phyloP scores from a whole-genome alignment of 2,113 vertebrate genomes.

The Piaya cayana region DNA sequence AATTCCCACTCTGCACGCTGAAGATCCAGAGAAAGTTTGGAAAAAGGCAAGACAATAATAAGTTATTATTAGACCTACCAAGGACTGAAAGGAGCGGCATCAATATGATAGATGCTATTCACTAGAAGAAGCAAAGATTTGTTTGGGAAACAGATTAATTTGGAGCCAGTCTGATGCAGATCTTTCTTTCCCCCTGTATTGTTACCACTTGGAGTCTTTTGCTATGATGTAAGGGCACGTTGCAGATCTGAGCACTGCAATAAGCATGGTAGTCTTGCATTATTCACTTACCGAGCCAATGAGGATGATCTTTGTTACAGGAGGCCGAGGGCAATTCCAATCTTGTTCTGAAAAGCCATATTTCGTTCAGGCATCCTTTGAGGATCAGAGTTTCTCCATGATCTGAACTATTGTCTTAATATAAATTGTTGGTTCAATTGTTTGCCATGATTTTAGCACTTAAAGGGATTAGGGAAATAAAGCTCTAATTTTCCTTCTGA shows the following conservation, averaged over 20 bases:
- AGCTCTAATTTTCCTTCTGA: conserved; percentile 40
- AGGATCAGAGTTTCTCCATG: conserved; percentile 14
- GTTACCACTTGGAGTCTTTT: not conserved
- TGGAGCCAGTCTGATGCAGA: not conserved
- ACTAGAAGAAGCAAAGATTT: not conserved
- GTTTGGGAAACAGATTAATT: not conserved
- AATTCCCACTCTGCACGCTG: not conserved
- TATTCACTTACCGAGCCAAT: not conserved
- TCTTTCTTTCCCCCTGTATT: not conserved
- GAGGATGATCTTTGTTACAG: not conserved
- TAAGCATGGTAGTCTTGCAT: not conserved
- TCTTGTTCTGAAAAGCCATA: not conserved
- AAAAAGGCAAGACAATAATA: not conserved
- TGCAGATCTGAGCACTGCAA: not conserved
- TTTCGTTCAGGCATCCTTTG: conserved; percentile 35
- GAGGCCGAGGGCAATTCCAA: conserved; percentile 12
- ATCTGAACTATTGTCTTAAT: conserved; percentile 8
- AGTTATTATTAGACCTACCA: too few relatives aligned
- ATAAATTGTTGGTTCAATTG: conserved; percentile 9
- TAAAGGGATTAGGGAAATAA: conserved; percentile 7
- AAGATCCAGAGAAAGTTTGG: not conserved
- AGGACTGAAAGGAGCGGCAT: not conserved
- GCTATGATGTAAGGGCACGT: not conserved
- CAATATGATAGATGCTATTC: not conserved
- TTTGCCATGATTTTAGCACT: conserved; percentile 49